phyloP scores from a whole-genome alignment of 2,113 vertebrate species.

The Platichthys stellatus region DNA sequence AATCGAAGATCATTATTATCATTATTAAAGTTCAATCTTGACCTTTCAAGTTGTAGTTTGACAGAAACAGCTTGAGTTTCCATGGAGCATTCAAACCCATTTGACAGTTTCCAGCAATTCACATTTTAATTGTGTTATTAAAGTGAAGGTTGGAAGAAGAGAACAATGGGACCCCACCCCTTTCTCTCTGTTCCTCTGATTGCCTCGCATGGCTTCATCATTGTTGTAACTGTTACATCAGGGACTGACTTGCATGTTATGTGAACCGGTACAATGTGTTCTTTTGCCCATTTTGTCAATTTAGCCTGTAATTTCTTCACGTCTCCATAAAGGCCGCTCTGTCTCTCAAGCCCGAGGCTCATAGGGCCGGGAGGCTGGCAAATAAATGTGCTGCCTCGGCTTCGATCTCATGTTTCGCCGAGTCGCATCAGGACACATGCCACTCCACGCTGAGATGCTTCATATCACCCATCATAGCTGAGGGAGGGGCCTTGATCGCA shows the following conservation, averaged over 20 bases:
- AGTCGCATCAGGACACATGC: constrained; percentile 49
- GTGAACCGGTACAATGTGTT: not conserved
- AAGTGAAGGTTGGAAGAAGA: not conserved
- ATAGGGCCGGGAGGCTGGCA: constrained; percentile 41
- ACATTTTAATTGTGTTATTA: not conserved
- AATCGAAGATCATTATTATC: too few relatives aligned
- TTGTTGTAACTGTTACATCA: not conserved
- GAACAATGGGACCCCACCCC: not conserved
- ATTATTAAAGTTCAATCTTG: too few relatives aligned
- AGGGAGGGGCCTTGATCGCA: constrained; percentile 20
- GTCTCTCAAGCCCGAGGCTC: constrained; percentile 52
- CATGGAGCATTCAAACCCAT: not conserved
- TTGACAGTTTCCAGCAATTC: not conserved
- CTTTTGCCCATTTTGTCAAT: constrained; percentile 1
- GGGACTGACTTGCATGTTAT: not conserved
- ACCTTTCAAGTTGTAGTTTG: too few relatives aligned
- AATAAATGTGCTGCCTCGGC: constrained; percentile 56
- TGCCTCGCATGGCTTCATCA: not conserved
- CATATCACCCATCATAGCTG: constrained; percentile 40
- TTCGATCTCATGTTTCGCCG: constrained; percentile 42
- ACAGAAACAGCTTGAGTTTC: too few relatives aligned
- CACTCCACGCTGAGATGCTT: constrained; percentile 15
- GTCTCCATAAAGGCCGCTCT: constrained; percentile 14
- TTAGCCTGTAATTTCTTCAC: constrained; percentile 15
- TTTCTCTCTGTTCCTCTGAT: not conserved